These are phyloP conservation scores for Norana najaformis DNA, from an alignment of 2,888 invertebrate genomes.

Conservation along the genomic window DNA sequence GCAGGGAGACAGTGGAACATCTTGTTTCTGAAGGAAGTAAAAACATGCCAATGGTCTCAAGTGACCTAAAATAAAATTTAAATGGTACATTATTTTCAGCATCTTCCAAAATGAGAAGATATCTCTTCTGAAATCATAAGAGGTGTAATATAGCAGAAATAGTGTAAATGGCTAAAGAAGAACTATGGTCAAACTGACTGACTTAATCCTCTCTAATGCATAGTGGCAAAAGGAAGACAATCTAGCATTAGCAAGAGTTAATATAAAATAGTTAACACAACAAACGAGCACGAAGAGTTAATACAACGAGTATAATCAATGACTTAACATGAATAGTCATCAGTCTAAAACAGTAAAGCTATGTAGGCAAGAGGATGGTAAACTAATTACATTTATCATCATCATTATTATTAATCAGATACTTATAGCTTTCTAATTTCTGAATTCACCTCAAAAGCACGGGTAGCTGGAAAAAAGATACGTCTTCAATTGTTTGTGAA, in stretches of 20 bases:
- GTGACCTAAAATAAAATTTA: background rate
- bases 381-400: too few species aligned
- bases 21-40: conserved; percentile 53
- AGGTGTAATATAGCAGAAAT: background rate
- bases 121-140: background rate
- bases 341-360: too few species aligned
- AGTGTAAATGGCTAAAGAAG: background rate
- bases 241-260: too few species aligned
- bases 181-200: background rate
- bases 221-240: background rate
- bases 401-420: too few species aligned
- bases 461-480: too few species aligned
- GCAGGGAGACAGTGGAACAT: conserved; percentile 52
- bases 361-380: too few species aligned
- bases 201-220: background rate
- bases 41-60: conserved; percentile 49
- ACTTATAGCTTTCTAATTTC: too few species aligned
- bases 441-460: too few species aligned
- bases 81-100: background rate
- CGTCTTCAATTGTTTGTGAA: too few species aligned
- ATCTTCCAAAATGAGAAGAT: background rate
- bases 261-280: background rate
- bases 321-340: too few species aligned
- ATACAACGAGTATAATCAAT: background rate
- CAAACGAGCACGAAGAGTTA: background rate